Conservation (phyloP, 2,888 invertebrate genomes). For the Amphipyra tragopoginis region DNA sequence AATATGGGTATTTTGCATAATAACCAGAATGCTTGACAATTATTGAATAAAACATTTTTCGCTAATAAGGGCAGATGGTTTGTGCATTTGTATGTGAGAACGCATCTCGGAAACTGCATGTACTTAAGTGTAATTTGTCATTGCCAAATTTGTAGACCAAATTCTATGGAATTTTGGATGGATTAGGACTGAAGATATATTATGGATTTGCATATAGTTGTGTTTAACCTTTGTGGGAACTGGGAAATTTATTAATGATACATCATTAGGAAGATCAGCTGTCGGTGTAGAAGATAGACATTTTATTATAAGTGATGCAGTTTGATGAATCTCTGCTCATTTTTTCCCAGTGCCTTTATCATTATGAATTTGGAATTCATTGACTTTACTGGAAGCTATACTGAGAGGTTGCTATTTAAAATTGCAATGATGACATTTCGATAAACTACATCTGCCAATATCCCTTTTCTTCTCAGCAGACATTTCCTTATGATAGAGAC, state of each 20-base stretch:
- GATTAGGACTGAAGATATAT: conserved; percentile 48
- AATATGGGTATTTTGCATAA: conserved; percentile 84
- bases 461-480: no score
- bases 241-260: conserved; percentile 45
- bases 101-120: conserved; percentile 51
- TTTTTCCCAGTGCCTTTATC: neutral
- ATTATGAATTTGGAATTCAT: conserved; percentile 6
- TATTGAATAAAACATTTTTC: conserved; percentile 82
- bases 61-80: conserved; percentile 76
- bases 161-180: conserved; percentile 69
- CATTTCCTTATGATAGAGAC: no score
- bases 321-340: conserved; percentile 23
- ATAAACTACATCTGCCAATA: no score
- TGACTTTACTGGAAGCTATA: no score
- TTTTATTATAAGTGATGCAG: neutral
- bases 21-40: conserved; percentile 83
- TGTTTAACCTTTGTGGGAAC: conserved; percentile 56
- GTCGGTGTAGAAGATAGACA: conserved; percentile 3
- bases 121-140: conserved; percentile 80
- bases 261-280: conserved; percentile 48
- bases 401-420: no score
- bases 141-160: conserved; percentile 69
- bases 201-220: conserved; percentile 46
- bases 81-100: conserved; percentile 80
- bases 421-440: no score